A percentile compares a stretch with the other conserved stretches of the same genome.
These are phyloP conservation scores for roundworm (Caenorhabditis elegans) DNA, from an alignment of 1,140 invertebrate species.

Conservation along the genomic window DNA sequence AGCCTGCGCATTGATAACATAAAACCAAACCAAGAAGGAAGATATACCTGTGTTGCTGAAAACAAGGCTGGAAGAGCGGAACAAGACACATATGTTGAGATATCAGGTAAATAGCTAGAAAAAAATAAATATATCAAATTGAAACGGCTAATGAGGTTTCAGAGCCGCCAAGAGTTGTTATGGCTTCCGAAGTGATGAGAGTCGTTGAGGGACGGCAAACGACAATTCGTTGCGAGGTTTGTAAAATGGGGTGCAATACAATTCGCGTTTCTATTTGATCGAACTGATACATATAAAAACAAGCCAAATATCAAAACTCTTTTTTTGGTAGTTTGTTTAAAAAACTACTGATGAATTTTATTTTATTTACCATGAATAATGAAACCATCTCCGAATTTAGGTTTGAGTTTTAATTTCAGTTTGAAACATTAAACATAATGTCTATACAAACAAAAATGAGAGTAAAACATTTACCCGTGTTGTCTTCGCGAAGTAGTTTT, in stretches of 20 bases:
- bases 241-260: constrained; percentile 43
- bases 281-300: no score
- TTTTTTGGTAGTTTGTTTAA: no score
- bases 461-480: no score
- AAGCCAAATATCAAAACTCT: no score
- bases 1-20: constrained; percentile 47
- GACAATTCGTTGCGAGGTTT: constrained; percentile 75
- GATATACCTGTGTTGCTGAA: constrained; percentile 59
- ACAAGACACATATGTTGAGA: constrained; percentile 56
- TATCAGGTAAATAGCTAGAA: constrained; percentile 49
- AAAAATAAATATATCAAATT: neutral
- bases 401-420: no score
- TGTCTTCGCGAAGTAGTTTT: no score
- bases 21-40: constrained; percentile 49
- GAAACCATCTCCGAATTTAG: no score
- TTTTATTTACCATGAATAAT: no score
- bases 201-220: constrained; percentile 51
- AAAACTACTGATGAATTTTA: no score
- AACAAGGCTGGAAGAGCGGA: constrained; percentile 60
- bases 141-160: constrained; percentile 21
- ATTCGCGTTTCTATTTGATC: no score
- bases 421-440: no score
- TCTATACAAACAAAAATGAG: no score
- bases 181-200: constrained; percentile 55
- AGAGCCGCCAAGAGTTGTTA: constrained; percentile 67